Conservation (phyloP, 2,888 invertebrate species). For the Cotesia congregata region DNA sequence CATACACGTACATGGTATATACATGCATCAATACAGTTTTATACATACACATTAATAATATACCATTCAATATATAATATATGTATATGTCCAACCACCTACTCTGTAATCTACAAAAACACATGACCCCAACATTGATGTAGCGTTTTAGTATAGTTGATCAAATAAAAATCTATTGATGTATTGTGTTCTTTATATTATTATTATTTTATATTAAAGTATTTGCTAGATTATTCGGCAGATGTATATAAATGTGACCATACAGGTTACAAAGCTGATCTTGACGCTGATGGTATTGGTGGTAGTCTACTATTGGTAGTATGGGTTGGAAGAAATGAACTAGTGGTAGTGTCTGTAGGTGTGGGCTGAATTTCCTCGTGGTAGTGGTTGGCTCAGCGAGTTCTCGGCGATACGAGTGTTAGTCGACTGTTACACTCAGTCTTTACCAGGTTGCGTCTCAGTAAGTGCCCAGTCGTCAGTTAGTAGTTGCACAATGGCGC, state of each 20-base stretch:
- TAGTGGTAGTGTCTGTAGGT: neutral
- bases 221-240: too few species aligned
- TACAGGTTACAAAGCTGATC: too few species aligned
- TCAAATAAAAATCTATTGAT: too few species aligned
- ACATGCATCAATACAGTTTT: neutral
- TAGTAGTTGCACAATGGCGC: constrained; percentile 64
- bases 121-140: constrained; percentile 27
- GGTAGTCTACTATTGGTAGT: too few species aligned
- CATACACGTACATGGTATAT: neutral
- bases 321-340: too few species aligned
- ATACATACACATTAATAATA: neutral
- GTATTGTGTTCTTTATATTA: too few species aligned
- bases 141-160: too few species aligned
- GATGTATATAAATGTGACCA: too few species aligned
- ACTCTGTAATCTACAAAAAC: constrained; percentile 15
- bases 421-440: neutral
- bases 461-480: constrained; percentile 58
- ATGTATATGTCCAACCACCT: constrained; percentile 25
- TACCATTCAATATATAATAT: neutral
- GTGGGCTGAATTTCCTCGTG: neutral
- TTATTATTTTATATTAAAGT: too few species aligned
- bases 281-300: too few species aligned
- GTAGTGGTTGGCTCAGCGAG: neutral
- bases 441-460: neutral
- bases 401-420: constrained; percentile 1